Percentiles rank a stretch among this genome's conserved stretches.
phyloP scores from a whole-genome alignment of 2,797 vertebrate genomes.

The Agapornis canus region DNA sequence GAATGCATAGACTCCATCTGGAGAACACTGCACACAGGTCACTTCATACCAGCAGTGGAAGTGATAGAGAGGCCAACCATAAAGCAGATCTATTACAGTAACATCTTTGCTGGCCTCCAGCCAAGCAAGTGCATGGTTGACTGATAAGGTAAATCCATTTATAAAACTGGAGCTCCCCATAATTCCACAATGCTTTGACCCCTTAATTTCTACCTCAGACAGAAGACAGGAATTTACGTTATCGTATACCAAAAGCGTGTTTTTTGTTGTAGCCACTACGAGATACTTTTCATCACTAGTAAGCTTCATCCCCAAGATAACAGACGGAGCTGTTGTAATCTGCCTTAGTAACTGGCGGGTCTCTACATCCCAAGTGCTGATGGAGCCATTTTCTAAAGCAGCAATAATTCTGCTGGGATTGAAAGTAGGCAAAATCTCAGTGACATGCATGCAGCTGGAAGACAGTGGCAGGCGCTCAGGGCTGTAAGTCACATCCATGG shows the following conservation, averaged over 20 bases:
- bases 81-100: constrained; percentile 95
- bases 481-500: constrained; percentile 97
- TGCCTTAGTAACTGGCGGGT: constrained; percentile 91
- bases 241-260: constrained; percentile 96
- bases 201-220: constrained; percentile 97
- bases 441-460: constrained; percentile 94
- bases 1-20: constrained; percentile 94
- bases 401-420: constrained; percentile 93
- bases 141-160: constrained; percentile 94
- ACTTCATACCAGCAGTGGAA: constrained; percentile 99
- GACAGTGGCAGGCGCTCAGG: constrained; percentile 93
- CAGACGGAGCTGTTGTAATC: constrained; percentile 93
- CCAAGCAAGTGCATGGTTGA: constrained; percentile 95
- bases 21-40: constrained; percentile 96
- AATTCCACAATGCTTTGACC: constrained; percentile 90
- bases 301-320: constrained; percentile 94
- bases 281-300: constrained; percentile 94
- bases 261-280: constrained; percentile 96
- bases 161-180: constrained; percentile 90
- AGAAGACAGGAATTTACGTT: constrained; percentile 97
- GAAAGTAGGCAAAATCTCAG: constrained; percentile 92
- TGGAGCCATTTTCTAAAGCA: constrained; percentile 95
- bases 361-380: constrained; percentile 98
- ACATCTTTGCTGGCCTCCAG: constrained; percentile 97
- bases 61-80: constrained; percentile 97